A percentile compares a stretch with the other conserved stretches of the same genome.
Conservation (phyloP, 2,113 vertebrate species). For the Conger conger region DNA sequence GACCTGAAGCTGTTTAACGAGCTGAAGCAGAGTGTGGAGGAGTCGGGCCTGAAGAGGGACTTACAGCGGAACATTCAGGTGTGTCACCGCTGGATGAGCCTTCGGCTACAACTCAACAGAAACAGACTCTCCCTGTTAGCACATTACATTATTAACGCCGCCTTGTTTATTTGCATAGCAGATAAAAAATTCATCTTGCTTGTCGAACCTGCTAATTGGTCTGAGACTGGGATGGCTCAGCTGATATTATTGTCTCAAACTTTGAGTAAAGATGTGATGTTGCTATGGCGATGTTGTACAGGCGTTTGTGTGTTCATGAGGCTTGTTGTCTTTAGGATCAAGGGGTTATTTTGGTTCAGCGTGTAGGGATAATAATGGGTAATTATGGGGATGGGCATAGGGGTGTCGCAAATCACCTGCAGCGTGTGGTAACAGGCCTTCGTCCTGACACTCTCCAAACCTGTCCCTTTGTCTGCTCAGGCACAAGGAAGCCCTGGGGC, state of each 20-base stretch:
- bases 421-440: not conserved
- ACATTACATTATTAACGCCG: not conserved
- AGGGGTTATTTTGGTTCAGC: not conserved
- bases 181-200: not conserved
- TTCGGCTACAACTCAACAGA: not conserved
- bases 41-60: constrained; percentile 79
- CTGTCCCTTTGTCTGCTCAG: constrained; percentile 53
- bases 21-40: constrained; percentile 76
- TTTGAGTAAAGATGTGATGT: not conserved
- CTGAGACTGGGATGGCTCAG: not conserved
- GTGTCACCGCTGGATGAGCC: not conserved
- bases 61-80: constrained; percentile 82
- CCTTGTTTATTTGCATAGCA: not conserved
- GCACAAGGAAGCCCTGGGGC: constrained; percentile 83
- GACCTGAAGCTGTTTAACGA: constrained; percentile 78
- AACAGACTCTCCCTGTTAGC: not conserved
- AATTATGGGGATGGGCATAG: not conserved
- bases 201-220: not conserved
- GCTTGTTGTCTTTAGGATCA: not conserved
- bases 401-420: not conserved
- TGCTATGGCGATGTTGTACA: not conserved
- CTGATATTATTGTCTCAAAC: not conserved
- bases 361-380: not conserved
- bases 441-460: not conserved
- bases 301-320: not conserved